Conservation (phyloP, 2,888 invertebrate species). For the Apodemia mormo region DNA sequence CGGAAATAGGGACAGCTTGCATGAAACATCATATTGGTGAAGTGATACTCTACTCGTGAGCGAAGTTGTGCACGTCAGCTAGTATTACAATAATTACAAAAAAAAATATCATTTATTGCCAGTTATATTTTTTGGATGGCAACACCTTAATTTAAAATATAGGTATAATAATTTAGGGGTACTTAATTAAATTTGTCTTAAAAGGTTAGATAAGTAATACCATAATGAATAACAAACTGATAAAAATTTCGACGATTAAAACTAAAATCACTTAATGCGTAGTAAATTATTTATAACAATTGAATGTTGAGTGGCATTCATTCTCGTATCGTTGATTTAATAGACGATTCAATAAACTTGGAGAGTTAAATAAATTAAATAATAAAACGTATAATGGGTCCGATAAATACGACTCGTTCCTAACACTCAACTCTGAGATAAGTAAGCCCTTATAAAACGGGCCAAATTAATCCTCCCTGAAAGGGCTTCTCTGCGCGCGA, state of each 20-base stretch:
- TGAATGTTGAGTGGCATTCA: slow-evolving; percentile 10
- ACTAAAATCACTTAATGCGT: slow-evolving; percentile 4
- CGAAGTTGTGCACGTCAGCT: too few relatives aligned
- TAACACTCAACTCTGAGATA: slow-evolving; percentile 58
- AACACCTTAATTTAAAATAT: too few relatives aligned
- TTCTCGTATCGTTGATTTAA: slow-evolving; percentile 75
- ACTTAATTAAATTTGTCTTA: too few relatives aligned
- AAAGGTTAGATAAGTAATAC: neutral
- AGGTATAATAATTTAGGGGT: too few relatives aligned
- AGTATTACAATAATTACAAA: too few relatives aligned
- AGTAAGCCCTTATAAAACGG: slow-evolving; percentile 78
- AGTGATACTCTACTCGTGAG: too few relatives aligned
- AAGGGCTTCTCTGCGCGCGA: slow-evolving; percentile 59
- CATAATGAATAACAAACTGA: neutral
- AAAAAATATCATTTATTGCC: too few relatives aligned
- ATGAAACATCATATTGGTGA: too few relatives aligned
- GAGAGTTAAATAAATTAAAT: slow-evolving; percentile 80
- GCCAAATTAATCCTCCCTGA: slow-evolving; percentile 77
- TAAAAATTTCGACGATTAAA: neutral
- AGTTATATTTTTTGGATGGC: too few relatives aligned
- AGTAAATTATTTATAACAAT: slow-evolving; percentile 10
- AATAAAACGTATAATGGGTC: slow-evolving; percentile 79
- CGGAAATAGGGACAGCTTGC: too few relatives aligned
- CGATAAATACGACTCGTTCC: slow-evolving; percentile 78
- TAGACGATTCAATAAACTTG: slow-evolving; percentile 75